Base-by-base conservation (phyloP, 2,888 invertebrate genomes). In the Idaea biselata region DNA sequence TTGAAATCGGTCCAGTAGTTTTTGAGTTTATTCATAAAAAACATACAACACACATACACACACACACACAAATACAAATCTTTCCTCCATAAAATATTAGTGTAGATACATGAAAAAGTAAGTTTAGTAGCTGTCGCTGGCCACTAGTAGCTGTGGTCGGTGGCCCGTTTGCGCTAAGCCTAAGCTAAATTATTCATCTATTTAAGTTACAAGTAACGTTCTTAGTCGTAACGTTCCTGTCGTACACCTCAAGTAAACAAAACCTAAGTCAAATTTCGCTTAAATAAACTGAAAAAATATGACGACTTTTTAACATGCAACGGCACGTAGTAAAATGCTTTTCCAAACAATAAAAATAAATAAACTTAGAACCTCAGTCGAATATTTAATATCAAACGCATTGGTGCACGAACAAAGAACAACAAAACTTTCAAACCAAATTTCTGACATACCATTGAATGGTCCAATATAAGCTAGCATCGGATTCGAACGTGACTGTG, bases 401-500 rank as follows among this genome's bases (percentile, higher is more conserved):
- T 44, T 44, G 44, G 44, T 44, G 44, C 44, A 44, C 44, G 44
- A 44, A 44, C 44, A 44, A 44, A 44, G 14, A 3, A 44, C 44
- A 32, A 14, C 44, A 14, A 44, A 44, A 44, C 14, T 44, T 44
- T 44, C 44, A 44, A 44, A 44, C 14, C 44, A 11, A 44, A 44
- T 44, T 44, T 44, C 8, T 44, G 44, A 44, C 11, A 44, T 44
- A 44, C 44, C 44, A 44, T 44, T 44, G 44, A 44, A 44, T 44
- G 44, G 2, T 44, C 44, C 44, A 44, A 44, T 44, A 44, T 44
- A 14, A 44, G 44, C 44, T 44, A 44, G 44, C 44, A 11, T 44
- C 44, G 11, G 44, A 11, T 14, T 44, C 14, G 44, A 76, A 44
- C 44, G 44, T 44, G 44, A 44, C 44, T 44, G 44, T 14, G 44